phyloP scores from a whole-genome alignment of 2,113 vertebrate species.

The Meleagris gallopavo region DNA sequence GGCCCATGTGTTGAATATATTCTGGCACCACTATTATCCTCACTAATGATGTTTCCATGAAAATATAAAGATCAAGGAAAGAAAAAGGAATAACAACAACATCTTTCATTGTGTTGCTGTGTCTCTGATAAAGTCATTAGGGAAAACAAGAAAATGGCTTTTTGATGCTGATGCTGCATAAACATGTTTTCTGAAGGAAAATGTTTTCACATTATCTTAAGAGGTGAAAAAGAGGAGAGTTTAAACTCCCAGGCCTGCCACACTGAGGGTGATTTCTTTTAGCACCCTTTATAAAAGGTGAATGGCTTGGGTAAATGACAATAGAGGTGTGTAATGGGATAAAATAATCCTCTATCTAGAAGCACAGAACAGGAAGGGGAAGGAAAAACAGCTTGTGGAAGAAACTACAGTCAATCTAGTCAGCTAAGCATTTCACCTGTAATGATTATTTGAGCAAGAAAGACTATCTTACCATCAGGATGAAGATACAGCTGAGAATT shows the following conservation, averaged over 20 bases:
- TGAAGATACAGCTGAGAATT: neutral
- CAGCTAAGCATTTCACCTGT: neutral
- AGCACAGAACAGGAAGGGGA: neutral
- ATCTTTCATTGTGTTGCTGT: constrained; percentile 65
- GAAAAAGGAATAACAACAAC: constrained; percentile 59
- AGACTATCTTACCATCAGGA: neutral
- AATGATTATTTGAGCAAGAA: neutral
- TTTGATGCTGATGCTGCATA: constrained; percentile 77
- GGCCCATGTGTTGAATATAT: constrained; percentile 51
- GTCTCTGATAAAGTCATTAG: constrained; percentile 72
- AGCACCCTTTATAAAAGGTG: neutral
- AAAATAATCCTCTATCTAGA: neutral
- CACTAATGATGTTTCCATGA: constrained; percentile 49
- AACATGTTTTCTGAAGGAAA: constrained; percentile 71
- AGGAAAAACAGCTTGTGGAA: neutral
- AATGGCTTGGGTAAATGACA: neutral
- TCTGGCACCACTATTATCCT: constrained; percentile 40
- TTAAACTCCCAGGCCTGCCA: constrained; percentile 1
- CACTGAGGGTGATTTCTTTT: neutral
- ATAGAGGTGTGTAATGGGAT: neutral
- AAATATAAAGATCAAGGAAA: constrained; percentile 64
- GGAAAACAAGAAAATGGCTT: constrained; percentile 74
- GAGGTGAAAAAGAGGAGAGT: constrained; percentile 47
- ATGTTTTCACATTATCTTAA: constrained; percentile 69
- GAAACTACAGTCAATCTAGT: neutral